A percentile compares a stretch with the other conserved stretches of the same genome.
These are phyloP conservation scores for Nibea coibor DNA, from an alignment of 2,113 vertebrate species.

Conservation along the genomic window DNA sequence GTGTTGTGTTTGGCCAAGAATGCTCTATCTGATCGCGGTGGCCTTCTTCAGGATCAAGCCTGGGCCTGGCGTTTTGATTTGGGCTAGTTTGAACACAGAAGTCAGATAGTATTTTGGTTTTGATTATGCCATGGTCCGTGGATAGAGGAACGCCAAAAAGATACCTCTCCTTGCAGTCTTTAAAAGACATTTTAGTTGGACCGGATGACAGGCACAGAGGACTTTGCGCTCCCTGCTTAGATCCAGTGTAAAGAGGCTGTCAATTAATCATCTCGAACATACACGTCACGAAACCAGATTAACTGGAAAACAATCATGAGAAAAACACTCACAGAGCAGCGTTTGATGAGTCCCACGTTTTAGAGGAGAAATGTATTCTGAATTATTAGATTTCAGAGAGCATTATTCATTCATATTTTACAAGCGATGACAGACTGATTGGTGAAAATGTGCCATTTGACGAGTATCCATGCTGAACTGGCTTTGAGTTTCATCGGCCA, in stretches of 20 bases:
- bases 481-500: slow-evolving; percentile 15
- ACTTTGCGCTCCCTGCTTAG: neutral
- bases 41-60: slow-evolving; percentile 23
- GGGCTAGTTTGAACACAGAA: slow-evolving; percentile 31
- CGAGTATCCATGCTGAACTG: slow-evolving; percentile 44
- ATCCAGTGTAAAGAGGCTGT: neutral
- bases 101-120: slow-evolving; percentile 16
- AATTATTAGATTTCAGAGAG: slow-evolving; percentile 37
- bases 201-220: slow-evolving; percentile 20
- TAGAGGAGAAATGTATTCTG: slow-evolving; percentile 20
- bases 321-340: slow-evolving; percentile 12
- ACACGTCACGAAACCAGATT: slow-evolving; percentile 7
- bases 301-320: slow-evolving; percentile 13
- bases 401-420: slow-evolving; percentile 47
- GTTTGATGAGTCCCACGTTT: slow-evolving; percentile 26
- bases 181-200: slow-evolving; percentile 19
- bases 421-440: slow-evolving; percentile 58
- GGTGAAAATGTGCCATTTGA: slow-evolving; percentile 55
- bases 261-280: neutral
- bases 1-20: slow-evolving; percentile 31
- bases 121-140: slow-evolving; percentile 14
- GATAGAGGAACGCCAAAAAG: slow-evolving; percentile 24
- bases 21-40: slow-evolving; percentile 6
- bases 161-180: neutral
- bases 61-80: slow-evolving; percentile 25